Base-by-base conservation (phyloP, 2,888 invertebrate genomes). In the Brassicogethes aeneus region DNA sequence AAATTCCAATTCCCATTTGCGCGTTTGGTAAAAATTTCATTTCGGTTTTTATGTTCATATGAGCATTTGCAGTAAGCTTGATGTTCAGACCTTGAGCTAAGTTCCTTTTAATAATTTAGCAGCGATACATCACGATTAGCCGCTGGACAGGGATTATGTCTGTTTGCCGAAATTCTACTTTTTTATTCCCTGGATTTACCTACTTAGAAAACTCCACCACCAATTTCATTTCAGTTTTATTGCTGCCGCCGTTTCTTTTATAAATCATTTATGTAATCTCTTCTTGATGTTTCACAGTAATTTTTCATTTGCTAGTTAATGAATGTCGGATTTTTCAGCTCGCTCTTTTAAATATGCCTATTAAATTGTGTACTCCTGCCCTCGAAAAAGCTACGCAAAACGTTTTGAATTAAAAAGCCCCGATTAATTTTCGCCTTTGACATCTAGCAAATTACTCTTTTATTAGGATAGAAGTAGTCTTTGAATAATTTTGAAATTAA, bases 41-140 rank as follows among this genome's bases (percentile, higher is more conserved):
- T 44, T 39, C 39, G 31, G 38, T 37, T 43, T 36, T 29, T 33
- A 5, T 10, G 5, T 23, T 10, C 23, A 10, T 23, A 41, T 16
- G 35, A 37, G 34, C 34, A 36, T 34, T 35, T 33, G 43, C 41
- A 41, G 36, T 42, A 42, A 42, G 41, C 41, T 39, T 35, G 41
- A 38, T 16, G 30, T 40, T 38, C 38, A 34, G 36, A 41, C 35
- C 35, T 40, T 42, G 36, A 33, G 43, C 37, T 39, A 46, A 46
- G 44, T 45, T 44, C 38, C 42, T 39, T 41, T 47, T 43, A 47
- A 50, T 50, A 45, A 50, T 50, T 50, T 44, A 47, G 43, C 29
- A 31, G 45, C 44, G 41, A 50, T 50, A 41, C 40, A 45, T 50
- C 47, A 47, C 47, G 42, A 50, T 49, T 49, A 49, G 41, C 43